Evolutionary conservation across 2,888 invertebrate genomes (phyloP), one percentile per base, ranked within the genome.

Genomic region (Leptinotarsa tumamoca): DNA sequence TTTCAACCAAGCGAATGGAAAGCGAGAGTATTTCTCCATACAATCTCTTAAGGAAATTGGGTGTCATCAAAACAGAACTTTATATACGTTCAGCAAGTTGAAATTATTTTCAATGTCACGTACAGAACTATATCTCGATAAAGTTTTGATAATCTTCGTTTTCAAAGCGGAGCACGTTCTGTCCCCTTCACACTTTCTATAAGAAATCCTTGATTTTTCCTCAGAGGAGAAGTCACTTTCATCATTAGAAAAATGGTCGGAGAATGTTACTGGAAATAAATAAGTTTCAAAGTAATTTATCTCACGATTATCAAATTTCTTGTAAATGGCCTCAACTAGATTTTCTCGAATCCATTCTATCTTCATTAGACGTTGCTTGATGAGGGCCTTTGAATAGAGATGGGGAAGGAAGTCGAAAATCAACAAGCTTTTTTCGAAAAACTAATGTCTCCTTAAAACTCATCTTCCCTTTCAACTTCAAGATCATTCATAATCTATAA

Each of bases 71-170:
- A 23, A 15, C 21, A 61, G 15, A 61, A 63, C 63, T 63, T 63
- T 5, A 63, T 63, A 27, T 14, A 58, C 15, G 63, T 43, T 63
- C 63, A 43, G 63, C 63, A 43, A 27, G 18, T 63, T 7, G 33
- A 43, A 33, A 63, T 33, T 33, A 63, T 43, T 33, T 63, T 33
- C 43, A 43, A 63, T 63, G 63, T 63, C 63, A 63, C 63, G 63
- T 63, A 63, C 23, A 23, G 58, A 58, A 58, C 63, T 63, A 63
- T 63, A 43, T 63, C 63, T 33, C 63, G 63, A 63, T 63, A 63
- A 63, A 63, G 63, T 63, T 63, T 63, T 33, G 63, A 33, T 63
- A 63, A 63, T 63, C 63, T 33, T 43, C 63, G 63, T 63, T 63
- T n/a, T 33, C 63, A 43, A 63, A 17, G 17, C 63, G 13, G 7